Evolutionary conservation across 37 sponge, comb jelly and placozoan genomes (phyloP), one percentile per base, ranked within the genome.

Genomic region (Chondrilla cf. caribensis): DNA sequence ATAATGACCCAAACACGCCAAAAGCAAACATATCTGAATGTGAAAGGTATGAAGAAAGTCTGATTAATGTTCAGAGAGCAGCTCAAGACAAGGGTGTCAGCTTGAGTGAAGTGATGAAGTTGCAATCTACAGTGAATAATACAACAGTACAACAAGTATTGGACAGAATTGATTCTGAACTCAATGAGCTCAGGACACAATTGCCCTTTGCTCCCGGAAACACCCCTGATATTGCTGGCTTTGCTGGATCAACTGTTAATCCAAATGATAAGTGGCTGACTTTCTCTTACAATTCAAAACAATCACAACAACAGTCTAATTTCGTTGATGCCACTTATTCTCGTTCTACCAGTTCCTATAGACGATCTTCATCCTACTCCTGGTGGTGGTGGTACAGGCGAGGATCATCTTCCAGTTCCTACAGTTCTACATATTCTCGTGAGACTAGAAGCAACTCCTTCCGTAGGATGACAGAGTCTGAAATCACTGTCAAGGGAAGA

Each of bases 301-400:
- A 68, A 64, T 15, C 66, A 35, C 19, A 28, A 68, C 26, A 33
- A 1, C 26, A 28, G 31, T 18, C 70, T 4, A 2, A 2, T 3
- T 68, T 29, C 32, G n/a, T n/a, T n/a, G 70, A 4, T 68, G 26
- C 70, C 26, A 33, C 70, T 19, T 68, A 68, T 11, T 68, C 70
- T 11, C 18, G 35, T 5, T n/a, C 31, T 3, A 29, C 36, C 2
- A 33, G 35, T 36, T 35, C 36, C 57, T 31, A 38, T 14, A 31
- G 37, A 1, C 59, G 67, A 37, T 66, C 73, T 3, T 67, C n/a
- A 55, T 68, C 70, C 2, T n/a, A n/a, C n/a, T n/a, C n/a, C n/a
- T n/a, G n/a, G n/a, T n/a, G n/a, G n/a, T 68, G 70, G 70, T 68
- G 70, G 70, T 35, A 37, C 19, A 68, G 70, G 32, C 26, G 70